These are phyloP conservation scores for Dermatemys mawii DNA, from an alignment of 2,113 vertebrate genomes.

Conservation along the genomic window DNA sequence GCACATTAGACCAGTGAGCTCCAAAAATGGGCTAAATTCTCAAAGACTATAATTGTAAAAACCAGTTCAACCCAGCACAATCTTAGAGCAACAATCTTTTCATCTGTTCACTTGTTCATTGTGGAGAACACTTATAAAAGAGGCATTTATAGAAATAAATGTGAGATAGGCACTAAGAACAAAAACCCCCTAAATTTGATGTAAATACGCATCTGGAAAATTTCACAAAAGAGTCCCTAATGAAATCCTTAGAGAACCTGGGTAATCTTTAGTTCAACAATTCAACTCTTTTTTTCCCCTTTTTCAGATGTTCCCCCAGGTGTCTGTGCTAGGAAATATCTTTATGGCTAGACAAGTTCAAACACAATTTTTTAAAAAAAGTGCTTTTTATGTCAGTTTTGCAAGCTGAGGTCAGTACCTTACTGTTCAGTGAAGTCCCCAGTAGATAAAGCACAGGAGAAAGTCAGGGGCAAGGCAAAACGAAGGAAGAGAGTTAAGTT, in stretches of 20 bases:
- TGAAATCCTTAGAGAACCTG: conserved; percentile 58
- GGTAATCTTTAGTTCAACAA: conserved; percentile 53
- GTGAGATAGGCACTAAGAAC: not conserved
- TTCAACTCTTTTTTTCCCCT: not conserved
- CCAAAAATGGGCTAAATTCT: not conserved
- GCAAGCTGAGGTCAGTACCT: conserved; percentile 50
- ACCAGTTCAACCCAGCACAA: not conserved
- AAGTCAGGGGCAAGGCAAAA: conserved; percentile 7
- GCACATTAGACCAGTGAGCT: not conserved
- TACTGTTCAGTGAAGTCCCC: conserved; percentile 13
- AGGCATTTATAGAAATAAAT: conserved; percentile 40
- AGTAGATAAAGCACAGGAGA: not conserved
- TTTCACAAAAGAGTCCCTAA: conserved; percentile 45
- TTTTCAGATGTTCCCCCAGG: conserved; percentile 55
- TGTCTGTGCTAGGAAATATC: conserved; percentile 27
- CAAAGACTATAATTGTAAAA: not conserved
- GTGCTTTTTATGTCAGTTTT: conserved; percentile 60
- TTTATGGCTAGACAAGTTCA: conserved; percentile 49
- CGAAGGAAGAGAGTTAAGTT: conserved; percentile 9
- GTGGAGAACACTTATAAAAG: conserved; percentile 19
- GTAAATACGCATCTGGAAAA: conserved; percentile 43
- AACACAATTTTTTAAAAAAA: conserved; percentile 56
- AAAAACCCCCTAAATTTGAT: not conserved
- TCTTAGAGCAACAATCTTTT: conserved; percentile 1
- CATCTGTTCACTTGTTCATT: not conserved